A percentile compares a stretch with the other conserved stretches of the same genome.
Evolutionary conservation across 2,888 invertebrate species (phyloP).

Genomic region (Scaptomyza flava): DNA sequence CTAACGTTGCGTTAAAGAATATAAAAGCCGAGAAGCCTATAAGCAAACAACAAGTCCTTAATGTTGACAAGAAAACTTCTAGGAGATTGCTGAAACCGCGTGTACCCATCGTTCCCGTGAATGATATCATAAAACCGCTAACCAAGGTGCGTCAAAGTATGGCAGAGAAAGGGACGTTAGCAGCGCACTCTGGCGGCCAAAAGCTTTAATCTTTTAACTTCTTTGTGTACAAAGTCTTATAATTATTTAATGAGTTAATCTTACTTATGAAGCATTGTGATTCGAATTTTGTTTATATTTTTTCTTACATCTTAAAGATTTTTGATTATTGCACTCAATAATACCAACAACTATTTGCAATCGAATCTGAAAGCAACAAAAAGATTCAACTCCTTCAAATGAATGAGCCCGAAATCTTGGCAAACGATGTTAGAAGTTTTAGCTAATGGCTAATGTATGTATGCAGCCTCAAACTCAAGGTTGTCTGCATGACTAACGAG

Average conservation of each 20-base stretch:
- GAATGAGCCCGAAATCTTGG: slow-evolving; percentile 11
- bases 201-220: background rate
- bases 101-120: background rate
- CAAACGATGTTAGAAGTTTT: slow-evolving; percentile 26
- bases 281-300: no score
- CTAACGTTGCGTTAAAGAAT: no score
- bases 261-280: no score
- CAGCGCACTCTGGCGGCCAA: background rate
- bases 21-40: background rate
- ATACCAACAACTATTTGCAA: no score
- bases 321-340: no score
- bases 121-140: background rate
- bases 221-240: no score
- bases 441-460: slow-evolving; percentile 49
- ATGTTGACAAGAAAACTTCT: background rate
- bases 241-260: no score
- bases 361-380: no score
- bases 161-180: background rate
- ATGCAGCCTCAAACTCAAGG: slow-evolving; percentile 54
- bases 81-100: background rate
- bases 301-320: no score
- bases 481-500: slow-evolving; percentile 69
- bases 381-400: background rate
- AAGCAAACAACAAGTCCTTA: background rate
- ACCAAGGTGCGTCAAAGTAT: slow-evolving; percentile 27